Conservation (phyloP, 1,140 invertebrate species). For the Lycorma delicatula region DNA sequence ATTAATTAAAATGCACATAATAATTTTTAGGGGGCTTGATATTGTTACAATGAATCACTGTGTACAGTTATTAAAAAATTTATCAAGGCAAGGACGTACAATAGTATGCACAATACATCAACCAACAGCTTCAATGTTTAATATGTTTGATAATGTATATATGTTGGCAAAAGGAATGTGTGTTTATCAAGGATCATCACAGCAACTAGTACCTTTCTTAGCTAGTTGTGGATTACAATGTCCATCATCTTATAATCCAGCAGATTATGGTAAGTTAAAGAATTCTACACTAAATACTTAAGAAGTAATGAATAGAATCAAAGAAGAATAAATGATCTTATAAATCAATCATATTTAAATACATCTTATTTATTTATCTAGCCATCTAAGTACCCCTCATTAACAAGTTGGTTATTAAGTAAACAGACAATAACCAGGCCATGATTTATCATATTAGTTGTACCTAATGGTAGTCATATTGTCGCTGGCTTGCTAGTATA, state of each 20-base stretch:
- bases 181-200: conserved; percentile 46
- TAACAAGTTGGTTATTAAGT: no score
- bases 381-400: no score
- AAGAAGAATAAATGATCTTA: background rate
- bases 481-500: no score
- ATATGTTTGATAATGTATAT: conserved; percentile 53
- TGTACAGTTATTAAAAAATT: conserved; percentile 37
- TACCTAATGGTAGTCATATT: no score
- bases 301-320: background rate
- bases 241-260: conserved; percentile 43
- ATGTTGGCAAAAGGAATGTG: conserved; percentile 49
- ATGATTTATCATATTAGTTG: no score
- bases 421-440: no score
- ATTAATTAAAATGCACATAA: no score
- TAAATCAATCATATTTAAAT: background rate
- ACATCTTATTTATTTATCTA: background rate
- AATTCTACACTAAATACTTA: conserved; percentile 2
- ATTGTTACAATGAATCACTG: conserved; percentile 50
- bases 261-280: conserved; percentile 31
- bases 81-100: conserved; percentile 46
- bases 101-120: conserved; percentile 63
- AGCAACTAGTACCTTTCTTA: conserved; percentile 44
- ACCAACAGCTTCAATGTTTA: conserved; percentile 52
- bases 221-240: conserved; percentile 24
- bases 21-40: conserved; percentile 51